These are phyloP conservation scores for Drosophila koepferae DNA, from an alignment of 2,888 invertebrate species.

Conservation along the genomic window DNA sequence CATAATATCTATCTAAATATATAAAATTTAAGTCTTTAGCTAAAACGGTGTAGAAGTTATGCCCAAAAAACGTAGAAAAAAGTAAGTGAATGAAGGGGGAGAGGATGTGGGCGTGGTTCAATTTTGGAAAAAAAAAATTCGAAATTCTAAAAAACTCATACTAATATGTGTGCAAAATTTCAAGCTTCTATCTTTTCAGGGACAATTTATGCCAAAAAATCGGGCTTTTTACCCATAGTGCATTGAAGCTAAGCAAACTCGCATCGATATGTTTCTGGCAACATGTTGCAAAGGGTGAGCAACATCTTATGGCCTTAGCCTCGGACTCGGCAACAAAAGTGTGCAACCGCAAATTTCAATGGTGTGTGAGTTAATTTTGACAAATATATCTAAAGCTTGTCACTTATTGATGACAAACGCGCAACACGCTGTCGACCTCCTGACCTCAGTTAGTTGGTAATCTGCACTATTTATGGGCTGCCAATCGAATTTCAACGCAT, in stretches of 20 bases:
- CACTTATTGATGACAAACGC: constrained; percentile 70
- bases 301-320: constrained; percentile 7
- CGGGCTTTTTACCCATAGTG: no score
- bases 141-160: no score
- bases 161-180: no score
- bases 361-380: constrained; percentile 73
- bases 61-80: no score
- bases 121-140: no score
- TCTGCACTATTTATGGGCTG: constrained; percentile 41
- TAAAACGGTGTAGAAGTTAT: no score
- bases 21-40: no score
- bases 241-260: background rate
- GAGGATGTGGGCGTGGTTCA: no score
- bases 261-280: background rate
- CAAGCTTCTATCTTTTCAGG: no score
- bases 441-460: constrained; percentile 16
- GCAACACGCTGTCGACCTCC: constrained; percentile 6
- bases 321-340: background rate
- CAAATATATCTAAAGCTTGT: constrained; percentile 69
- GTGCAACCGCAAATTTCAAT: constrained; percentile 62
- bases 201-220: no score
- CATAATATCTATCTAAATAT: no score
- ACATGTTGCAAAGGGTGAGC: constrained; percentile 20
- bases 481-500: constrained; percentile 70
- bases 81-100: no score